Conservation (phyloP, 2,888 invertebrate genomes). For the Eupithecia abbreviata region DNA sequence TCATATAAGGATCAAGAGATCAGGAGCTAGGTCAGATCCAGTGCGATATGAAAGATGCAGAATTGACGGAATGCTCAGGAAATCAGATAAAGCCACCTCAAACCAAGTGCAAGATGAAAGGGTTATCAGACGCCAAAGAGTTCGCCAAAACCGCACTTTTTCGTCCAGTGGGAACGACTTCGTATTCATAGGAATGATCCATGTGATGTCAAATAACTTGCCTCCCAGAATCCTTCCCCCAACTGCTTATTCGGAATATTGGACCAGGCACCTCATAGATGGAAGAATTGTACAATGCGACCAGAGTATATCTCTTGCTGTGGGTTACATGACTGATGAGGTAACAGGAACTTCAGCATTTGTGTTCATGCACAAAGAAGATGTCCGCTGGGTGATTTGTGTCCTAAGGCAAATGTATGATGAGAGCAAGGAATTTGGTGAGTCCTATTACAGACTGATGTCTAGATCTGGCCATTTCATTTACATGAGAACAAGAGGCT, state of each 20-base stretch:
- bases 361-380: slow-evolving; percentile 94
- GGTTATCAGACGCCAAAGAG: slow-evolving; percentile 79
- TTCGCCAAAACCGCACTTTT: slow-evolving; percentile 78
- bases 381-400: slow-evolving; percentile 94
- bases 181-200: slow-evolving; percentile 89
- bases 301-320: slow-evolving; percentile 94
- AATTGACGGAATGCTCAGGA: slow-evolving; percentile 86
- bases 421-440: slow-evolving; percentile 91
- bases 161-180: slow-evolving; percentile 85
- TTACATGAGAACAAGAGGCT: slow-evolving; percentile 92
- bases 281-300: slow-evolving; percentile 95
- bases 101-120: slow-evolving; percentile 80
- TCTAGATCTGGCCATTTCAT: slow-evolving; percentile 93
- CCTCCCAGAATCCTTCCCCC: slow-evolving; percentile 85
- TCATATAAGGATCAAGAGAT: slow-evolving; percentile 85
- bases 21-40: slow-evolving; percentile 88
- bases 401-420: slow-evolving; percentile 95
- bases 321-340: slow-evolving; percentile 95
- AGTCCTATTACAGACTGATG: slow-evolving; percentile 93
- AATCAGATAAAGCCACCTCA: slow-evolving; percentile 84
- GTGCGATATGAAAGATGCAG: slow-evolving; percentile 88
- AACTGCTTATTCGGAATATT: slow-evolving; percentile 91
- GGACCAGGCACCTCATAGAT: slow-evolving; percentile 94
- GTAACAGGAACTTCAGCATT: slow-evolving; percentile 95
- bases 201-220: slow-evolving; percentile 83